These are phyloP conservation scores for Prionace glauca DNA, from an alignment of 2,797 vertebrate genomes.

Conservation along the genomic window DNA sequence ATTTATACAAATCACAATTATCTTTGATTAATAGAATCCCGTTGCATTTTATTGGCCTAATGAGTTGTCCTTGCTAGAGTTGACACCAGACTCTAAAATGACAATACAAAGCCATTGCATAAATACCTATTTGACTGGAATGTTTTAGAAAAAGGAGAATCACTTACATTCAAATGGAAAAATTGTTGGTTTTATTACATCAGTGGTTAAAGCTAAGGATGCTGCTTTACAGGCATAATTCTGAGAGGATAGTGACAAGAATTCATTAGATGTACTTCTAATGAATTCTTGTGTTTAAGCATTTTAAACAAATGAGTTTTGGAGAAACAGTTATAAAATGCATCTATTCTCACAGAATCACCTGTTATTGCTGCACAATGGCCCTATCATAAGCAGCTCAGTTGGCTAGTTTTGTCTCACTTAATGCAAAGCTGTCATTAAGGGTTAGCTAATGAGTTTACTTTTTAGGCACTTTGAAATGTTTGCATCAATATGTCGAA, in stretches of 20 bases:
- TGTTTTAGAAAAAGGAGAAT: background rate
- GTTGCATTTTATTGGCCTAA: background rate
- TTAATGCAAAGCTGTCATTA: background rate
- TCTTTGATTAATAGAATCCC: background rate
- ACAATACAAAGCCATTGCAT: background rate
- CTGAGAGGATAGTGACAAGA: background rate
- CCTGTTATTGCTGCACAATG: background rate
- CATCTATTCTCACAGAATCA: background rate
- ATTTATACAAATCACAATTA: background rate
- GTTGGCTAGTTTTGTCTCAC: background rate
- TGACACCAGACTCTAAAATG: background rate
- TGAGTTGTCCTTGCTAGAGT: background rate
- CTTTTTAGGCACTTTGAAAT: background rate
- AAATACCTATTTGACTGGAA: background rate
- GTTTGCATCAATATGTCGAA: background rate
- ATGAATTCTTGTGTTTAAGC: background rate
- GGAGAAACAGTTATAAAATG: background rate
- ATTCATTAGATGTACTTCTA: background rate
- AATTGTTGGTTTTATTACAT: too few species aligned
- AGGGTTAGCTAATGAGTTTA: background rate
- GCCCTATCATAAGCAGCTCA: background rate
- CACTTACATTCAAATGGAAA: slow-evolving; percentile 3
- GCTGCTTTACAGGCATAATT: background rate
- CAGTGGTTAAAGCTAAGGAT: background rate
- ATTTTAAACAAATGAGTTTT: background rate